Evolutionary conservation across 2,888 invertebrate species (phyloP).

Genomic region (Xylocampa areola): DNA sequence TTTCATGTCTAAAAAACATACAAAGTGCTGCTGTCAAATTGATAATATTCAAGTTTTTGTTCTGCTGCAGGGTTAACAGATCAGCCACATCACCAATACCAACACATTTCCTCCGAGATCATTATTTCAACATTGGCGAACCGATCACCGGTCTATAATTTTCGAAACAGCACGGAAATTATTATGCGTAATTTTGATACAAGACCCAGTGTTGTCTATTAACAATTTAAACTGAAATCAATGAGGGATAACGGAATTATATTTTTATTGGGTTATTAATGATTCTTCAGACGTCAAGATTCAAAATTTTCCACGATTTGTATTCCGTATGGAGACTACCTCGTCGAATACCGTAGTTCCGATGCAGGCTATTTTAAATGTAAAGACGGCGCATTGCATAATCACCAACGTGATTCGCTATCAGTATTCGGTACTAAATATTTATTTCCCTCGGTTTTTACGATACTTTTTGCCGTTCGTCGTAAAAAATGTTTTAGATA

Average conservation of each 20-base stretch:
- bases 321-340: conserved; percentile 86
- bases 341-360: conserved; percentile 81
- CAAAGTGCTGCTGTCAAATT: no score
- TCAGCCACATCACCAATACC: conserved; percentile 22
- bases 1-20: conserved; percentile 5
- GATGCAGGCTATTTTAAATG: conserved; percentile 88
- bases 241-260: conserved; percentile 36
- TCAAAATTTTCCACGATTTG: conserved; percentile 87
- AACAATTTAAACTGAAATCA: conserved; percentile 35
- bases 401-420: conserved; percentile 86
- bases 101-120: conserved; percentile 22
- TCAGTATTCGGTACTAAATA: conserved; percentile 86
- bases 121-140: conserved; percentile 29
- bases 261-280: conserved; percentile 69
- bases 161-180: conserved; percentile 24
- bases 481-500: conserved; percentile 74
- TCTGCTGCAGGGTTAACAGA: conserved; percentile 8
- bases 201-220: conserved; percentile 31
- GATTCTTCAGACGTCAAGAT: conserved; percentile 67
- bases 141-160: conserved; percentile 19
- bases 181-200: conserved; percentile 32
- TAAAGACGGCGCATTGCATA: conserved; percentile 87
- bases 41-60: no score
- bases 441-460: conserved; percentile 82
- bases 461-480: conserved; percentile 72